phyloP scores from a whole-genome alignment of 2,888 invertebrate genomes.

The Lathronympha strigana region DNA sequence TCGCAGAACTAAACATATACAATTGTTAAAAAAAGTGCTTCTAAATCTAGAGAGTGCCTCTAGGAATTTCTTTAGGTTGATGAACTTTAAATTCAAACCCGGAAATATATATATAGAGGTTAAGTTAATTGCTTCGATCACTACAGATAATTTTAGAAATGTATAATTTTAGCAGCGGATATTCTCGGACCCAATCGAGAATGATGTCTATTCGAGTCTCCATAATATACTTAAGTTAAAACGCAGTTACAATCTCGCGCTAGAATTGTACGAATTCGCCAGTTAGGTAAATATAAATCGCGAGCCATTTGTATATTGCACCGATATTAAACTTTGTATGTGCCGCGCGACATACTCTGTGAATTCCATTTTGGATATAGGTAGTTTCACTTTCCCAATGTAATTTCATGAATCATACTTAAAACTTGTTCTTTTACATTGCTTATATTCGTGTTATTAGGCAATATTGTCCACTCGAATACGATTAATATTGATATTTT shows the following conservation, averaged over 20 bases:
- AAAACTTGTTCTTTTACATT: neutral
- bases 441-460: neutral
- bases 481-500: neutral
- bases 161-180: neutral
- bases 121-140: neutral
- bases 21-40: neutral
- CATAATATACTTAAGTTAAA: neutral
- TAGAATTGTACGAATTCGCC: neutral
- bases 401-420: neutral
- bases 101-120: neutral
- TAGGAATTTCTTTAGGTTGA: neutral
- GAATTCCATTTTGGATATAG: too few species aligned
- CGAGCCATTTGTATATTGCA: neutral
- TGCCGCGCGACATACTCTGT: neutral
- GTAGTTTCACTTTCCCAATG: neutral
- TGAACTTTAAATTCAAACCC: neutral
- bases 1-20: neutral
- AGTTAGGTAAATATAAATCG: neutral
- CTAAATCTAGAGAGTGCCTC: neutral
- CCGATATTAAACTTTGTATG: neutral
- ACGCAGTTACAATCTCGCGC: neutral
- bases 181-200: constrained; percentile 9
- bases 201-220: constrained; percentile 1
- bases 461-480: neutral
- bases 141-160: neutral